These are phyloP conservation scores for Drosophila nasuta DNA, from an alignment of 1,140 invertebrate species.

Conservation along the genomic window DNA sequence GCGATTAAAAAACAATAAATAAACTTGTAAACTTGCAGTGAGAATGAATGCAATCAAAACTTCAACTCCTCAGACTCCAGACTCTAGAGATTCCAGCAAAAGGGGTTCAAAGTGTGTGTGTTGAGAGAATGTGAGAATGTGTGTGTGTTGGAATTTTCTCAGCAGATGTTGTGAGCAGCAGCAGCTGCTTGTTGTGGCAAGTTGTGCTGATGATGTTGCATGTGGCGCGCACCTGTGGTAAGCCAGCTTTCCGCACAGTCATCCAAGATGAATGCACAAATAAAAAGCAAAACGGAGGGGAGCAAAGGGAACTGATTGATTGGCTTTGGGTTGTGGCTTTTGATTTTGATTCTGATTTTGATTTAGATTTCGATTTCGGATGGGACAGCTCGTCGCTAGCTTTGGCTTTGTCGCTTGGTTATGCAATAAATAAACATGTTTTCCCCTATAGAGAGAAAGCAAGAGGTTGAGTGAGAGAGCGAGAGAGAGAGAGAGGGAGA, in stretches of 20 bases:
- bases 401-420: slow-evolving; percentile 15
- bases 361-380: not conserved
- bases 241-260: not conserved
- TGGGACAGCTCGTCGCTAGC: not conserved
- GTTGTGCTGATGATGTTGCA: not conserved
- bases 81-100: too few species aligned
- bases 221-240: slow-evolving; percentile 7
- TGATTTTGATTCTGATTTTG: not conserved
- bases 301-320: slow-evolving; percentile 8
- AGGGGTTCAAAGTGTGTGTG: too few species aligned
- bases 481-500: not conserved
- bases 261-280: not conserved
- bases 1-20: too few species aligned
- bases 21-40: too few species aligned
- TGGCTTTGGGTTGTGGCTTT: slow-evolving; percentile 35
- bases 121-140: too few species aligned
- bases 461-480: not conserved
- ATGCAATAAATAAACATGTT: slow-evolving; percentile 55
- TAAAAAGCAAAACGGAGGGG: not conserved
- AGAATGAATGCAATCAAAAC: too few species aligned
- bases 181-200: not conserved
- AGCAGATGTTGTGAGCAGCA: too few species aligned
- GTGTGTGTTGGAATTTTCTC: too few species aligned
- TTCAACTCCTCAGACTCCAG: too few species aligned
- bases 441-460: not conserved